Conservation (phyloP, 1,140 invertebrate genomes). For the Conopomorpha cramerella region DNA sequence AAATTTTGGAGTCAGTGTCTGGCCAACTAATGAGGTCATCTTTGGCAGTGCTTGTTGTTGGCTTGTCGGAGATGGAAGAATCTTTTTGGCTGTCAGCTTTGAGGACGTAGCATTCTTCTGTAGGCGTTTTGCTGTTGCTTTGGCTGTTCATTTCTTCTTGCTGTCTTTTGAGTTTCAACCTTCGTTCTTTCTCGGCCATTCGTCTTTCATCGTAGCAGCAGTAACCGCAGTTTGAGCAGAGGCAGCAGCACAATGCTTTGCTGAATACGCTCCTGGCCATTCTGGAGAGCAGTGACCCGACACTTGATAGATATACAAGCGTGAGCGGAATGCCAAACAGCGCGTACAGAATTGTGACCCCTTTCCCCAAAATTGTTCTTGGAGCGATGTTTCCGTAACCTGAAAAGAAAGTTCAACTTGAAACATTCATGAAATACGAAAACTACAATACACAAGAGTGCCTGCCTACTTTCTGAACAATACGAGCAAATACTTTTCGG, state of each 20-base stretch:
- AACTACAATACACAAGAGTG: slow-evolving; percentile 3
- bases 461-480: too few relatives aligned
- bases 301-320: slow-evolving; percentile 83
- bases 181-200: slow-evolving; percentile 82
- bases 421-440: slow-evolving; percentile 1
- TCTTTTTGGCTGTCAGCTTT: slow-evolving; percentile 52
- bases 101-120: slow-evolving; percentile 76
- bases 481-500: too few relatives aligned
- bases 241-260: slow-evolving; percentile 77
- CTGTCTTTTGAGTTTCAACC: slow-evolving; percentile 79
- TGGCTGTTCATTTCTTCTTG: slow-evolving; percentile 77
- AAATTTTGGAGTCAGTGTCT: slow-evolving; percentile 71
- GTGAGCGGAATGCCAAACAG: slow-evolving; percentile 89
- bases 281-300: slow-evolving; percentile 80
- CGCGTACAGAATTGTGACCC: slow-evolving; percentile 88
- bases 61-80: slow-evolving; percentile 38
- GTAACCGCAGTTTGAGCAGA: slow-evolving; percentile 84
- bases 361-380: slow-evolving; percentile 76
- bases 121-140: slow-evolving; percentile 47
- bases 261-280: slow-evolving; percentile 90
- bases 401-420: slow-evolving; percentile 49
- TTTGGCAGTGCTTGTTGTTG: slow-evolving; percentile 43
- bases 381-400: slow-evolving; percentile 90
- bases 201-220: slow-evolving; percentile 84
- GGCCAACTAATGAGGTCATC: slow-evolving; percentile 59